Base-by-base conservation (phyloP, 35 echinoderm and acorn worm species). In the Lytechinus variegatus region DNA sequence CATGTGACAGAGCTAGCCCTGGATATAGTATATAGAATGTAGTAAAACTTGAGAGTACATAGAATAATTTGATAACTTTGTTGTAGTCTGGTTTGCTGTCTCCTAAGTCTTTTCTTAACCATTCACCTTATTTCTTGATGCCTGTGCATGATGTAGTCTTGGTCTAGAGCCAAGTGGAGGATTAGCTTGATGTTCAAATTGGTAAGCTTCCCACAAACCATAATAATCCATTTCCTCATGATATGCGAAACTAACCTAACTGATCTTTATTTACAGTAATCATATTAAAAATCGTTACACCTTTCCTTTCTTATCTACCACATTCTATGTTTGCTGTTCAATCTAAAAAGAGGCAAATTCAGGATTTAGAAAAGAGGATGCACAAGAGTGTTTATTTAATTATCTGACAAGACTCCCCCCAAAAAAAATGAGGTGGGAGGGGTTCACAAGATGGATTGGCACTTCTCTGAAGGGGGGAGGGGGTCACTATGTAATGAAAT, bases 171-270 rank as follows among this genome's bases (percentile, higher is more conserved):
- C 14, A 57, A 33, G 10, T 27, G 92, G 54, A 54, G 55, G 57
- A 93, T 93, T 57, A 93, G 92, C 54, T 53, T 93, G 92, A 54
- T 93, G 92, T 93, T 93, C 14, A 93, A 93, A 13, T 28, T 93
- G 92, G 92, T 93, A 93, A 93, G 92, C 53, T 53, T 21, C 14
- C 88, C 14, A 90, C 88, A 52, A 90, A 90, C 88, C 28, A 90
- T 90, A 54, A 79, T 24, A 79, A 24, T 79, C n/a, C 66, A 79
- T 7, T 79, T 58, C 13, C n/a, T 79, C 14, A 79, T 24, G 19
- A 79, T 16, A 24, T 79, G 66, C 14, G 3, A 79, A 79, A 44
- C 1, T 44, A 44, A 44, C 0, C 1, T 44, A 44, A 44, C 33
- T 44, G 33, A 44, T 44, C 33, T 44, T 44, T 44, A 8, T 24